phyloP scores from a whole-genome alignment of 1,140 invertebrate genomes.

The Ceratosolen solmsi region DNA sequence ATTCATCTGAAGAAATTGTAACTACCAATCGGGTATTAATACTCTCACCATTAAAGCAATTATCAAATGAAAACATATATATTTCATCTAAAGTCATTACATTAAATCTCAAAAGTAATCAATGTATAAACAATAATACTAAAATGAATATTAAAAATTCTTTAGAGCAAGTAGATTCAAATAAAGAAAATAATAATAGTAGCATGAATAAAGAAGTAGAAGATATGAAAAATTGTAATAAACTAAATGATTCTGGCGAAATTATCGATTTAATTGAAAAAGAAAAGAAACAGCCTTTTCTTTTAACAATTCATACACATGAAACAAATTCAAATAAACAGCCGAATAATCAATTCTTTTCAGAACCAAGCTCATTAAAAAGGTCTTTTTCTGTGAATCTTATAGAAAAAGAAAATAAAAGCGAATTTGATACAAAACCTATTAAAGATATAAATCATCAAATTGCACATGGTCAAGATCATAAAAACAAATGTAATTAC shows the following conservation, averaged over 20 bases:
- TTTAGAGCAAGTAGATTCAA: not conserved
- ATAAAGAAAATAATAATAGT: not conserved
- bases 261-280: not conserved
- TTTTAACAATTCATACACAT: slow-evolving; percentile 34
- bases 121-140: not conserved
- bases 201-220: not conserved
- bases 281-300: slow-evolving; percentile 30
- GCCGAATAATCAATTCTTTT: not conserved
- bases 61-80: slow-evolving; percentile 34
- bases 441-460: slow-evolving; percentile 3
- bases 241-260: slow-evolving; percentile 11
- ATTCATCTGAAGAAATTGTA: slow-evolving; percentile 34
- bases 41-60: slow-evolving; percentile 39
- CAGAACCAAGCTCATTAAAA: slow-evolving; percentile 24
- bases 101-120: slow-evolving; percentile 22
- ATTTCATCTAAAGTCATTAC: slow-evolving; percentile 45
- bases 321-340: not conserved
- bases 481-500: not conserved
- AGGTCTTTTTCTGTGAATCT: slow-evolving; percentile 22
- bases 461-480: not conserved
- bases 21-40: slow-evolving; percentile 47
- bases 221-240: not conserved
- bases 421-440: not conserved
- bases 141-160: not conserved
- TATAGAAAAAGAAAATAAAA: not conserved